Percentiles rank a stretch among this genome's conserved stretches.
phyloP scores from a whole-genome alignment of 2,888 invertebrate species.

The Aleiodes leptofemur region DNA sequence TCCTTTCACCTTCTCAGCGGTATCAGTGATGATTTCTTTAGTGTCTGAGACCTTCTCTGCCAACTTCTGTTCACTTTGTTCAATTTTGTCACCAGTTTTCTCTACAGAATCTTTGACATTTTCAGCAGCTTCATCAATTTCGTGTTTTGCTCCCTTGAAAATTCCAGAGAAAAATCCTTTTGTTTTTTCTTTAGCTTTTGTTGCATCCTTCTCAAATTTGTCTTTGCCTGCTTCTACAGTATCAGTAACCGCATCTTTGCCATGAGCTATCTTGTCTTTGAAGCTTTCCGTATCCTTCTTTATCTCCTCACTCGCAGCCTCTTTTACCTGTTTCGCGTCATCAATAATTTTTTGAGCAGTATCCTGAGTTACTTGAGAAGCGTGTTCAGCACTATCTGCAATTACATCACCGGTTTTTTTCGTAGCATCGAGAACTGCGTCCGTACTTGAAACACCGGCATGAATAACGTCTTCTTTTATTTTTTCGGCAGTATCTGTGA shows the following conservation, averaged over 20 bases:
- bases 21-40: not conserved
- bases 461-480: conserved; percentile 74
- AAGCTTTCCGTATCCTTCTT: conserved; percentile 29
- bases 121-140: conserved; percentile 56
- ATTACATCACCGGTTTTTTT: conserved; percentile 55
- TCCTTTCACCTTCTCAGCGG: conserved; percentile 11
- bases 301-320: conserved; percentile 31
- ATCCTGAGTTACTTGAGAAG: conserved; percentile 66
- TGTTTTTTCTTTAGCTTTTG: conserved; percentile 58
- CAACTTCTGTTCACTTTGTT: conserved; percentile 48
- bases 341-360: conserved; percentile 53
- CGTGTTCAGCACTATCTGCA: conserved; percentile 50
- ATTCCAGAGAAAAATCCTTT: conserved; percentile 60
- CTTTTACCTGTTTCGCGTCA: conserved; percentile 46
- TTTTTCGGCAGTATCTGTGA: conserved; percentile 72
- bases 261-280: conserved; percentile 23
- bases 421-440: conserved; percentile 46
- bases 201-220: conserved; percentile 55
- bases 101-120: conserved; percentile 75
- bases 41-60: not conserved
- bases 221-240: conserved; percentile 49
- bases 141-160: conserved; percentile 57
- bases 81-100: conserved; percentile 71
- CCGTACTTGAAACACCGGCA: conserved; percentile 75
- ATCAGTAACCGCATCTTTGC: conserved; percentile 41